phyloP scores from a whole-genome alignment of 2,888 invertebrate species.

The Myopa tessellatipennis region DNA sequence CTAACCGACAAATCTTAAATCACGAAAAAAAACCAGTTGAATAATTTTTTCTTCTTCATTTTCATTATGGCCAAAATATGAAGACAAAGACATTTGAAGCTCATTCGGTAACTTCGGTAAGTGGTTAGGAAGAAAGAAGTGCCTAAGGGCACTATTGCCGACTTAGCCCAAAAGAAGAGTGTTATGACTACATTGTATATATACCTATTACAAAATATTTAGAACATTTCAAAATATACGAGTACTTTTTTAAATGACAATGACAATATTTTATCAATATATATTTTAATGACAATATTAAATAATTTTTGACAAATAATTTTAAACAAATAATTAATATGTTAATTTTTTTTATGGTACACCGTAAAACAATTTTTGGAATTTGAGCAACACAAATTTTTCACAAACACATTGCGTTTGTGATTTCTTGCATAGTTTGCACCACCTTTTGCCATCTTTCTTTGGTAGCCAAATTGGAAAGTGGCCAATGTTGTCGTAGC shows the following conservation, averaged over 20 bases:
- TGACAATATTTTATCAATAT: background rate
- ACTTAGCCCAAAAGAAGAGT: background rate
- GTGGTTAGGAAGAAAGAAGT: background rate
- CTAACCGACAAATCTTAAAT: too few species aligned
- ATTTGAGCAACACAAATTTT: conserved; percentile 35
- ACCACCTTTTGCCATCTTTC: conserved; percentile 39
- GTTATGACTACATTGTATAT: too few species aligned
- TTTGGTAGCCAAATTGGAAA: conserved; percentile 18
- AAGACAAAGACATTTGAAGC: background rate
- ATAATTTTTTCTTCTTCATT: too few species aligned
- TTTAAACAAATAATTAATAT: background rate
- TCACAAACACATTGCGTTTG: conserved; percentile 31
- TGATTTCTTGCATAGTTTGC: conserved; percentile 33
- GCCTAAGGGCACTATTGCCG: background rate
- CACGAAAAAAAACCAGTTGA: too few species aligned
- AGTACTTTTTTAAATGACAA: too few species aligned
- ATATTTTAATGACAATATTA: background rate
- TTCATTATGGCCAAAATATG: too few species aligned
- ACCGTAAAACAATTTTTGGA: conserved; percentile 34
- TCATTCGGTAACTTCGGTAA: background rate
- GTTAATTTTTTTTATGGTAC: conserved; percentile 6
- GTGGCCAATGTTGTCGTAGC: conserved; percentile 34
- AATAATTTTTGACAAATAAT: too few species aligned
- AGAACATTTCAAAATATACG: background rate
- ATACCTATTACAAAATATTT: background rate